phyloP scores from a whole-genome alignment of 2,888 invertebrate species.

The Acleris sparsana region DNA sequence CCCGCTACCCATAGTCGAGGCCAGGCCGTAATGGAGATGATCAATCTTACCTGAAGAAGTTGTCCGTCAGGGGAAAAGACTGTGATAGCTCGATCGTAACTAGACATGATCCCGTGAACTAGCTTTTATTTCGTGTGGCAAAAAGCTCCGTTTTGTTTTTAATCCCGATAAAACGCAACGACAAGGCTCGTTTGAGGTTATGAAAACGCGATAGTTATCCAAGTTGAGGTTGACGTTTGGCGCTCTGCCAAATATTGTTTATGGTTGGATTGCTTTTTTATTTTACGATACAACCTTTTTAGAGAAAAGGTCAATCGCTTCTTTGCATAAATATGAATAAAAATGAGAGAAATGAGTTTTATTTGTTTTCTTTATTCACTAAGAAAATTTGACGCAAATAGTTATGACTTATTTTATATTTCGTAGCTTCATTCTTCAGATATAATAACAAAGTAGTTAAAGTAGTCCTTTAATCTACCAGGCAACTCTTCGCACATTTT shows the following conservation, averaged over 20 bases:
- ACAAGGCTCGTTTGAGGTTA: not conserved
- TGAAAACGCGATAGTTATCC: not conserved
- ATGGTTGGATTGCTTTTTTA: not conserved
- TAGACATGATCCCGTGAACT: constrained; percentile 64
- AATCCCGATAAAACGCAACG: not conserved
- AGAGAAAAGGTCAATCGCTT: not conserved
- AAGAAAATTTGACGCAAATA: no score
- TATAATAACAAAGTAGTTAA: no score
- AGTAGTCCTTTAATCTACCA: no score
- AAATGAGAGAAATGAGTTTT: no score
- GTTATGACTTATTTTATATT: no score
- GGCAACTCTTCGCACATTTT: no score
- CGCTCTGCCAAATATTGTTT: not conserved
- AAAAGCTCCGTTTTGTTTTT: not conserved
- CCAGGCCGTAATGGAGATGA: no score
- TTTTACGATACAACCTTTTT: not conserved
- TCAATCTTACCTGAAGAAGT: constrained; percentile 89
- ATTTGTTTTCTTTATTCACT: no score
- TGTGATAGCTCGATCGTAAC: constrained; percentile 98
- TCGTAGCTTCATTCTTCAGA: no score
- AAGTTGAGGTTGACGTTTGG: not conserved
- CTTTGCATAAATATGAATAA: no score
- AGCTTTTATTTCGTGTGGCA: not conserved
- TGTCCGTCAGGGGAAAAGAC: constrained; percentile 99
- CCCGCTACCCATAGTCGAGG: no score